phyloP scores from a whole-genome alignment of 1,140 invertebrate species.

The Mya arenaria region DNA sequence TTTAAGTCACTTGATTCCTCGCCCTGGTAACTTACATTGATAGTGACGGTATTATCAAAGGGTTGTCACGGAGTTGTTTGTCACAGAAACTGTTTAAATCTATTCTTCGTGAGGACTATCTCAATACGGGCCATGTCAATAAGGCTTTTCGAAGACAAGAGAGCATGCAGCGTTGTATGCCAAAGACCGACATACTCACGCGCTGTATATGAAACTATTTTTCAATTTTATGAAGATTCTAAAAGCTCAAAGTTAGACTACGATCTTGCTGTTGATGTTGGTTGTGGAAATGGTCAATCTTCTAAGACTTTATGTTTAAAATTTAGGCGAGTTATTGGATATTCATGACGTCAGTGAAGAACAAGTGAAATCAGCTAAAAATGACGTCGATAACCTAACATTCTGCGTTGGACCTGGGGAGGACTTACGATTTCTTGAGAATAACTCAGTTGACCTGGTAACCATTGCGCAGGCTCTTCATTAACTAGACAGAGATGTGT shows the following conservation, averaged over 20 bases:
- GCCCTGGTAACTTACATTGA: too few species aligned
- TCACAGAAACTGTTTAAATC: too few species aligned
- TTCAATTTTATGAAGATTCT: conserved; percentile 73
- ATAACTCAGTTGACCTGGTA: conserved; percentile 79
- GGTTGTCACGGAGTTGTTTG: too few species aligned
- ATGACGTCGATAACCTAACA: conserved; percentile 25
- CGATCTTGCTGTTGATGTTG: conserved; percentile 79
- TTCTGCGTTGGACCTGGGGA: conserved; percentile 77
- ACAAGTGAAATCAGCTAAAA: conserved; percentile 30
- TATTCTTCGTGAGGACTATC: too few species aligned
- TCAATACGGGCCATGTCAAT: conserved; percentile 16
- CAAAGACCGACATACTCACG: conserved; percentile 77
- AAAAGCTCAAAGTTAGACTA: conserved; percentile 36
- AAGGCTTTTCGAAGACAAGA: conserved; percentile 68
- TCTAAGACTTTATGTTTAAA: too few species aligned
- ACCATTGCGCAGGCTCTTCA: conserved; percentile 80
- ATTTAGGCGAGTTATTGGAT: conserved; percentile 73
- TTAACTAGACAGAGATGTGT: conserved; percentile 81
- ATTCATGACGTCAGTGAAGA: conserved; percentile 54
- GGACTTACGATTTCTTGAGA: conserved; percentile 66
- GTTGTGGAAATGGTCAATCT: conserved; percentile 83
- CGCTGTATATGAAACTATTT: conserved; percentile 71
- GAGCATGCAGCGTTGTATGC: conserved; percentile 74
- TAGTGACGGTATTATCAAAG: too few species aligned
- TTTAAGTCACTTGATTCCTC: too few species aligned